Evolutionary conservation across 1,140 invertebrate species (phyloP).

Genomic region (Platyscapa corneri): DNA sequence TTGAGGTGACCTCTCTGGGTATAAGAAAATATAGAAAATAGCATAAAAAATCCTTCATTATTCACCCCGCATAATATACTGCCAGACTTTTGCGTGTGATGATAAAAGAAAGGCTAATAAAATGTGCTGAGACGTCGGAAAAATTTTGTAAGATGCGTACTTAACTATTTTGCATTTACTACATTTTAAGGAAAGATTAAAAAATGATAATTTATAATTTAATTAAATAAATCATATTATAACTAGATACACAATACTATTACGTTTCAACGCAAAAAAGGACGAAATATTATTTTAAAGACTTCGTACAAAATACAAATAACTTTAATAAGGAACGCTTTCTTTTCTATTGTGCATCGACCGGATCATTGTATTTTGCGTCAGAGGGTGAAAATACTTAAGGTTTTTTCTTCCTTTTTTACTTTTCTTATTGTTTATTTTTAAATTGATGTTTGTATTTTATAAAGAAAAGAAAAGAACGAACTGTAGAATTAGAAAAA

Average conservation of each 20-base stretch:
- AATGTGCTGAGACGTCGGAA: background rate
- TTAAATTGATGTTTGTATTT: background rate
- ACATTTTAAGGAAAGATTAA: slow-evolving; percentile 31
- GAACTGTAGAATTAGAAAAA: slow-evolving; percentile 6
- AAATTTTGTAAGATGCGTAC: slow-evolving; percentile 39
- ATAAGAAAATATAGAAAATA: background rate
- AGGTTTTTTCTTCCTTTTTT: slow-evolving; percentile 20
- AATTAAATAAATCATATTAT: slow-evolving; percentile 14
- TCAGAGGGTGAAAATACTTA: slow-evolving; percentile 47
- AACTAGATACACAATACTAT: background rate
- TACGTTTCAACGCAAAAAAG: background rate
- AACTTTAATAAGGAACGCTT: slow-evolving; percentile 22
- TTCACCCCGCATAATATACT: slow-evolving; percentile 30
- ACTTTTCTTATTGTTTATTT: slow-evolving; percentile 19
- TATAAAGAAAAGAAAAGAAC: background rate
- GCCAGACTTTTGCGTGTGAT: background rate
- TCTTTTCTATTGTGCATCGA: slow-evolving; percentile 35
- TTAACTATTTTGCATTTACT: slow-evolving; percentile 52
- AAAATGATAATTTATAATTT: slow-evolving; percentile 23
- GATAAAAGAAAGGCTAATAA: slow-evolving; percentile 1
- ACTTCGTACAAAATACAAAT: slow-evolving; percentile 7
- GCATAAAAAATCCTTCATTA: slow-evolving; percentile 1
- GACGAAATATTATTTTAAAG: slow-evolving; percentile 31
- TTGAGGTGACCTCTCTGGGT: slow-evolving; percentile 28
- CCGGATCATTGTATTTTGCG: slow-evolving; percentile 28